Conservation (phyloP, 2,113 vertebrate species). For the Chlorodrepanis virens region DNA sequence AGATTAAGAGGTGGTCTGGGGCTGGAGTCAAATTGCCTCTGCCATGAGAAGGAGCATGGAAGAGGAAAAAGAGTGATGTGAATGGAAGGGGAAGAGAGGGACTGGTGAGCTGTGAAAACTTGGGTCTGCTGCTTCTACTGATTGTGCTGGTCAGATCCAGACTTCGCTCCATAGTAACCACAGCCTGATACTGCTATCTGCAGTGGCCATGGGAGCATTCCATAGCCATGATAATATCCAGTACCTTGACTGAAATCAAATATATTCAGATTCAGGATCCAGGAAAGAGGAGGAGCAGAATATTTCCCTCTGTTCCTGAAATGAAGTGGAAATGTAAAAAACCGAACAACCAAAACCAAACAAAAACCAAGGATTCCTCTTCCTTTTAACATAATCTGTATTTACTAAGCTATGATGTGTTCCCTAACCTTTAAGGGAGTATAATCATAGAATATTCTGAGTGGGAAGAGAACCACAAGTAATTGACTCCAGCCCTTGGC, state of each 20-base stretch:
- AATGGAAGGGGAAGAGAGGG: not conserved
- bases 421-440: not conserved
- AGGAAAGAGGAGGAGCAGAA: not conserved
- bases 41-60: not conserved
- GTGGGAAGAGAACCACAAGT: not conserved
- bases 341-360: not conserved
- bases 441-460: not conserved
- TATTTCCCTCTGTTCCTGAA: not conserved
- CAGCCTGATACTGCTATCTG: not conserved
- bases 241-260: not conserved
- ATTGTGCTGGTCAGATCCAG: not conserved
- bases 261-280: not conserved
- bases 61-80: not conserved
- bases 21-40: not conserved
- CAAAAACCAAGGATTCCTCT: not conserved
- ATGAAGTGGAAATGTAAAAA: not conserved
- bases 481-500: not conserved
- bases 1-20: not conserved
- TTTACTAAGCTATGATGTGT: not conserved
- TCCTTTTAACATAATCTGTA: not conserved
- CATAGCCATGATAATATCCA: not conserved
- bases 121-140: not conserved
- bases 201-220: not conserved
- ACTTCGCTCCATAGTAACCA: not conserved
- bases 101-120: not conserved